Conservation (phyloP, 2,113 vertebrate species). For the Coreoperca whiteheadi region DNA sequence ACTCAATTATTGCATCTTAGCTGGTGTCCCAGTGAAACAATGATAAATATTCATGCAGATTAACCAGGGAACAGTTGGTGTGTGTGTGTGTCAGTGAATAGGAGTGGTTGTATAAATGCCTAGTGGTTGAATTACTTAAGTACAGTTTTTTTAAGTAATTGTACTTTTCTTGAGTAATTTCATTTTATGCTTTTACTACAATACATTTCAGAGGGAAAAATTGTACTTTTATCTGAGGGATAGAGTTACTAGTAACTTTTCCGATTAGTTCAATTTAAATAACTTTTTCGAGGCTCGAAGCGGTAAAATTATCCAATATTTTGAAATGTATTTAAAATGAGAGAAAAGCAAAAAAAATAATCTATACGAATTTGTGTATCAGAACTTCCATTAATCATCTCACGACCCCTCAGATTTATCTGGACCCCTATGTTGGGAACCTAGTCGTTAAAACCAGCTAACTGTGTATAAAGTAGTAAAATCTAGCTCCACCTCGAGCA, state of each 20-base stretch:
- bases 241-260: not conserved
- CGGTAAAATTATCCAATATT: too few relatives aligned
- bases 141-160: not conserved
- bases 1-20: constrained; percentile 81
- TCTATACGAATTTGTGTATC: too few relatives aligned
- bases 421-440: too few relatives aligned
- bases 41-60: constrained; percentile 83
- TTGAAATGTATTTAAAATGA: too few relatives aligned
- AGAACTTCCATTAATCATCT: too few relatives aligned
- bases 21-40: constrained; percentile 70
- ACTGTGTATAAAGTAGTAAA: too few relatives aligned
- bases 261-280: too few relatives aligned
- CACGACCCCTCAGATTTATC: too few relatives aligned
- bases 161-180: not conserved
- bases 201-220: not conserved
- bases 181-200: not conserved
- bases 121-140: not conserved
- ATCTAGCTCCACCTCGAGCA: too few relatives aligned
- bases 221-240: not conserved
- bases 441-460: too few relatives aligned
- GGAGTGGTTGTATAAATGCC: not conserved
- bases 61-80: constrained; percentile 50
- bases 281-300: too few relatives aligned
- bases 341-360: too few relatives aligned
- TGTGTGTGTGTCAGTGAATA: not conserved